A percentile compares a stretch with the other conserved stretches of the same genome.
These are phyloP conservation scores for Pangasius larnaudii DNA, from an alignment of 2,797 vertebrate species.

Conservation along the genomic window DNA sequence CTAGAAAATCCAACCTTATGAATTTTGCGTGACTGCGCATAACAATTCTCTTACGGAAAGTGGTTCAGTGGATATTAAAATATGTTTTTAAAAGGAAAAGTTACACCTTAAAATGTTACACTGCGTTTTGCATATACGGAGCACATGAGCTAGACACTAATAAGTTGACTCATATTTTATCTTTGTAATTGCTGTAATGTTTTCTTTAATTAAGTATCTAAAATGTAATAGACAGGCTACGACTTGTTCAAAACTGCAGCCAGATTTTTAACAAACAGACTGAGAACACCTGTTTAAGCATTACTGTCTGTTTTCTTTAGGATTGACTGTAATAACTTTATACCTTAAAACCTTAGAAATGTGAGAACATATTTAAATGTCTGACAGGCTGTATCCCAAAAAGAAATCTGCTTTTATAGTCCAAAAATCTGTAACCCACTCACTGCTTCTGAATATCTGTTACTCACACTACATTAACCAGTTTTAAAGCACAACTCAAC, in stretches of 20 bases:
- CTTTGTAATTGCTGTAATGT: background rate
- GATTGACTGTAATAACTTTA: background rate
- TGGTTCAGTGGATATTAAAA: background rate
- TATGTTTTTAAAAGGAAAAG: background rate
- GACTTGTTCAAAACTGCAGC: background rate
- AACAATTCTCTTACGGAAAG: background rate
- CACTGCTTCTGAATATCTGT: too few species aligned
- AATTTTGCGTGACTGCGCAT: background rate
- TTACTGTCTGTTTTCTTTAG: background rate
- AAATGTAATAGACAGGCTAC: background rate
- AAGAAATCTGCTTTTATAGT: background rate
- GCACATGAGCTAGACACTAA: background rate
- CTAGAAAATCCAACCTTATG: background rate
- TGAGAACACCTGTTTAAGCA: background rate
- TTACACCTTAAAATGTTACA: background rate
- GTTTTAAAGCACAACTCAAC: background rate
- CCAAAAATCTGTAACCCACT: background rate
- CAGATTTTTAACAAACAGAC: background rate
- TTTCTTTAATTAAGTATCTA: background rate
- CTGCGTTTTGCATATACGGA: background rate
- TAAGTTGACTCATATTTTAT: background rate
- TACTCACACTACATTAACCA: background rate
- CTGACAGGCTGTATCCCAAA: background rate
- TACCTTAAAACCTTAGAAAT: background rate
- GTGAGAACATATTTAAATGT: background rate